Evolutionary conservation across 2,888 invertebrate genomes (phyloP), one percentile per base, ranked within the genome.

Genomic region (Myopa testacea): DNA sequence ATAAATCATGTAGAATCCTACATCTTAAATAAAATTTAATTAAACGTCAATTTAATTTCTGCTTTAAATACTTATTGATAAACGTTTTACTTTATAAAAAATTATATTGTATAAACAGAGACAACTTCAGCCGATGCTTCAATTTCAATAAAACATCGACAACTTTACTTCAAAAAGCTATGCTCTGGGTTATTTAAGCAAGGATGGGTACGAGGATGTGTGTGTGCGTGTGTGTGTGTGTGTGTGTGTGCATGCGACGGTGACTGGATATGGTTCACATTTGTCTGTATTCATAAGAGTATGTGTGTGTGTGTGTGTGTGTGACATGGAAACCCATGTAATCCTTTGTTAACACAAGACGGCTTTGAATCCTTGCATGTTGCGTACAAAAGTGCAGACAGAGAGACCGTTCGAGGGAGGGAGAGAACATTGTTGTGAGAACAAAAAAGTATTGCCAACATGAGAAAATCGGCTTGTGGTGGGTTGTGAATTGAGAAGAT

Each of bases 311-410:
- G 58, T 75, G 68, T 45, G 69, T 37, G 34, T 40, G 69, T 69
- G 68, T 58, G 75, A 60, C 75, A 75, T 60, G 45, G 34, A 75
- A 69, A 75, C 60, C 45, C 75, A 60, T 75, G 75, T 75, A 75
- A 75, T 68, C 75, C 69, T 69, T 62, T 74, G 74, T 74, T 34
- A 65, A 65, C 65, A 38, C 65, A 65, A 65, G 65, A 65, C 34
- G 65, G 34, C 65, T 65, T 16, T 14, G 38, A 37, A 34, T 62
- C 19, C 19, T 19, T 50, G 38, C 52, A 26, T 62, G 62, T 34
- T 55, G 55, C 55, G 37, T 12, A 71, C 16, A 58, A 52, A 58
- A 8, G 26, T 38, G 55, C 14, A 34, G 65, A 65, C 50, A 52
- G 65, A 63, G 65, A 26, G 38, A 65, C 34, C 37, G 62, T 16